A percentile compares a stretch with the other conserved stretches of the same genome.
Evolutionary conservation across 1,140 invertebrate genomes (phyloP).

Genomic region (Pseudomyrmex cubaensis): DNA sequence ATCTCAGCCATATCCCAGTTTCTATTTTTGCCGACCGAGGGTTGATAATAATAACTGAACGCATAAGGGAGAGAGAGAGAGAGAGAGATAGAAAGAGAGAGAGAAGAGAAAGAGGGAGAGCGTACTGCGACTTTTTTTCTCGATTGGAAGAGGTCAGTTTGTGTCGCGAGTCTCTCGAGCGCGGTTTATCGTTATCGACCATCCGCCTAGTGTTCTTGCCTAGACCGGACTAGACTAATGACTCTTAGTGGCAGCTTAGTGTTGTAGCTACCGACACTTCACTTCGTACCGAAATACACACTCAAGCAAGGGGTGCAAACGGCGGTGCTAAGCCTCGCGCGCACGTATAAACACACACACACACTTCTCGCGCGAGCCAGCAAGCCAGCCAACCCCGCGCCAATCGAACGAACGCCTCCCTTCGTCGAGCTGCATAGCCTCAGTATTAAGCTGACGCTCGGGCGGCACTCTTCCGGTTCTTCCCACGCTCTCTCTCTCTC

Average conservation of each 20-base stretch:
- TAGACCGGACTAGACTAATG: conserved; percentile 27
- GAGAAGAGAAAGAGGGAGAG: background rate
- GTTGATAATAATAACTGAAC: conserved; percentile 52
- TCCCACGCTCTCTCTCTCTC: background rate
- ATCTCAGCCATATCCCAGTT: conserved; percentile 30
- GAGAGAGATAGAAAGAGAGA: conserved; percentile 15
- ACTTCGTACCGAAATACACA: conserved; percentile 45
- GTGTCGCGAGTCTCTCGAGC: conserved; percentile 64
- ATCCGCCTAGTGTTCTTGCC: conserved; percentile 32
- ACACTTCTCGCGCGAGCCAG: conserved; percentile 7
- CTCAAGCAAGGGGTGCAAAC: conserved; percentile 71
- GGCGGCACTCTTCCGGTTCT: conserved; percentile 72
- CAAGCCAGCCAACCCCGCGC: conserved; percentile 62
- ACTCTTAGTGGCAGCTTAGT: conserved; percentile 69
- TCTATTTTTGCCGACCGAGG: conserved; percentile 44
- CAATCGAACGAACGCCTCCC: conserved; percentile 76
- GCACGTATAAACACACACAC: too few species aligned
- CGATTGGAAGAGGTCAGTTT: conserved; percentile 58
- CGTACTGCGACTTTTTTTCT: conserved; percentile 27
- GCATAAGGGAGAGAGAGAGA: background rate
- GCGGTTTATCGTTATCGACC: conserved; percentile 42
- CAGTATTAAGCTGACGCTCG: conserved; percentile 77
- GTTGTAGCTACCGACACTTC: conserved; percentile 50
- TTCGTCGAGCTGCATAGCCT: conserved; percentile 75
- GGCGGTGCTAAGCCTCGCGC: conserved; percentile 67